Percentiles rank a stretch among this genome's conserved stretches.
Evolutionary conservation across 2,113 vertebrate genomes (phyloP).

Genomic region (Alosa alosa): DNA sequence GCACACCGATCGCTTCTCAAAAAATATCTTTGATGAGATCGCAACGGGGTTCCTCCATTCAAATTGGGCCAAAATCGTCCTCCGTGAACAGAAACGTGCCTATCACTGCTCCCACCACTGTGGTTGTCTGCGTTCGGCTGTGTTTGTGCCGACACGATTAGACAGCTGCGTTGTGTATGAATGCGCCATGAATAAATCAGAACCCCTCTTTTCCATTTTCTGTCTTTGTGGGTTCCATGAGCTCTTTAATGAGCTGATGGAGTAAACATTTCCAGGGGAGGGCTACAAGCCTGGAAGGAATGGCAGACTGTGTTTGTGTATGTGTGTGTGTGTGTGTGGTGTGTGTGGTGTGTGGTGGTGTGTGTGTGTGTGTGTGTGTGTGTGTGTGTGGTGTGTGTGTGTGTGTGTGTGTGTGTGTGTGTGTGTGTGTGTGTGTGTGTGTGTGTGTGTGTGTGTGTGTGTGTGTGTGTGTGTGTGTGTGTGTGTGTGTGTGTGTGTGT

Average conservation of each 20-base stretch:
- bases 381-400: no score
- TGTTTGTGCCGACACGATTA: constrained; percentile 5
- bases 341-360: no score
- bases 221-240: background rate
- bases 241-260: background rate
- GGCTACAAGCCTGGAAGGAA: no score
- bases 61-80: background rate
- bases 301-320: no score
- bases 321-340: no score
- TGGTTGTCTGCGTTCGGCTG: constrained; percentile 10
- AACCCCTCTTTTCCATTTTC: constrained; percentile 7
- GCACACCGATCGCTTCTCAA: background rate
- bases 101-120: background rate
- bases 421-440: no score
- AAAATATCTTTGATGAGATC: constrained; percentile 38
- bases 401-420: no score
- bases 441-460: no score
- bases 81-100: background rate
- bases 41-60: constrained; percentile 27
- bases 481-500: no score
- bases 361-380: no score
- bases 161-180: constrained; percentile 10
- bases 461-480: no score
- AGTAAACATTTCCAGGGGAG: background rate
- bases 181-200: constrained; percentile 43